Evolutionary conservation across 1,140 invertebrate genomes (phyloP).

Genomic region (Pentalonia nigronervosa): DNA sequence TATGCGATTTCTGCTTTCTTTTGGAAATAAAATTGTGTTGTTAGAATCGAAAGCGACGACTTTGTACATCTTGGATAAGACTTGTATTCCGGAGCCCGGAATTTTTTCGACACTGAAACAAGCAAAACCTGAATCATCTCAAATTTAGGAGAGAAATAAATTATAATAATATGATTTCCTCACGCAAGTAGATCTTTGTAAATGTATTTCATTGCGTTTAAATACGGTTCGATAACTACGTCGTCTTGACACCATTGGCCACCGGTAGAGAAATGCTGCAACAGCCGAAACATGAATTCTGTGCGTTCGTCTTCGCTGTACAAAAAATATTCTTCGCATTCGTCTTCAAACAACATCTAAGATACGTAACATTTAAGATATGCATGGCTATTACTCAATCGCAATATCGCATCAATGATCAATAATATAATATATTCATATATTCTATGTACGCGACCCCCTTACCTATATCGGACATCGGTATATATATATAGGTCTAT

Average conservation of each 20-base stretch:
- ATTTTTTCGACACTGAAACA: slow-evolving; percentile 35
- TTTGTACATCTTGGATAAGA: slow-evolving; percentile 13
- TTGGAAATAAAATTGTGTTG: background rate
- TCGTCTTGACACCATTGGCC: slow-evolving; percentile 72
- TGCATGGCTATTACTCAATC: background rate
- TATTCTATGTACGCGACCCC: background rate
- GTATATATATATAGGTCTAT: background rate
- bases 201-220: slow-evolving; percentile 67
- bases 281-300: slow-evolving; percentile 71
- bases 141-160: background rate
- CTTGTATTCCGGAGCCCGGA: background rate
- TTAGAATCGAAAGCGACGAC: background rate
- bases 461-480: background rate
- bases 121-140: background rate
- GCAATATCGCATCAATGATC: background rate
- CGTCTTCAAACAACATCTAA: slow-evolving; percentile 68
- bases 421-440: background rate
- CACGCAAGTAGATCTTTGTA: slow-evolving; percentile 73
- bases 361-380: slow-evolving; percentile 33
- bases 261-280: slow-evolving; percentile 70
- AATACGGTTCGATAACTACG: slow-evolving; percentile 69
- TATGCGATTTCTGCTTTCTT: background rate
- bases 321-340: slow-evolving; percentile 66
- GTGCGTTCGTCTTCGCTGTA: slow-evolving; percentile 66
- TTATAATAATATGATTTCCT: slow-evolving; percentile 15